Evolutionary conservation across 2,797 vertebrate species (phyloP), one percentile per base, ranked within the genome.

Genomic region (Leptodactylus fallax): DNA sequence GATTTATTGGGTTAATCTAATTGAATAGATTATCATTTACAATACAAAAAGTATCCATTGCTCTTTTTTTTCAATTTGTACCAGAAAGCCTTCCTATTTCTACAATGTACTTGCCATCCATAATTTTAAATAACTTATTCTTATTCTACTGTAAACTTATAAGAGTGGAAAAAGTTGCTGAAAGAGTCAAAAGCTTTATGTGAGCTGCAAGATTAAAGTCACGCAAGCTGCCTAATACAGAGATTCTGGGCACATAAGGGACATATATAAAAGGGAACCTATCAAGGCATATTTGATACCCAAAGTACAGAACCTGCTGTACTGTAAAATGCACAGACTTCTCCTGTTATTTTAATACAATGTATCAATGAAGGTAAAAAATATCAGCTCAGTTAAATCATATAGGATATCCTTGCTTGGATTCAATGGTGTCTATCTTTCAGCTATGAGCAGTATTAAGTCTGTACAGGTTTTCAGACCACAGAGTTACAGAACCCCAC

Each of bases 1-100:
- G 80, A 89, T 89, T 83, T 86, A 89, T 82, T 81, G 47, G 77
- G 65, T 86, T 79, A 79, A 86, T 89, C 61, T 72, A 71, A 87
- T 60, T 79, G 80, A 72, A 86, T 79, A 72, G 23, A 89, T 83
- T 89, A 89, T 87, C 63, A 86, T 86, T 80, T 72, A 61, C 83
- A 72, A 79, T 79, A 76, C 79, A 71, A 83, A 77, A 83, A 83
- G 49, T 60, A 87, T 87, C 56, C n/a, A 51, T 36, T 88, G 36
- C 36, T 21, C 61, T 78, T 47, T 82, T 53, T 56, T 77, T 78
- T 65, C 61, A 8, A 83, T 72, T 83, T 58, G 51, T 72, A 72
- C 67, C 25, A 86, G 74, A 79, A 79, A 89, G 61, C n/a, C 17
- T 27, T 65, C 82, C 55, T 69, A 53, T n/a, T 61, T n/a, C 53